Percentiles rank a stretch among this genome's conserved stretches.
Conservation (phyloP, 35 echinoderm and acorn worm genomes). For the Eucidaris tribuloides region DNA sequence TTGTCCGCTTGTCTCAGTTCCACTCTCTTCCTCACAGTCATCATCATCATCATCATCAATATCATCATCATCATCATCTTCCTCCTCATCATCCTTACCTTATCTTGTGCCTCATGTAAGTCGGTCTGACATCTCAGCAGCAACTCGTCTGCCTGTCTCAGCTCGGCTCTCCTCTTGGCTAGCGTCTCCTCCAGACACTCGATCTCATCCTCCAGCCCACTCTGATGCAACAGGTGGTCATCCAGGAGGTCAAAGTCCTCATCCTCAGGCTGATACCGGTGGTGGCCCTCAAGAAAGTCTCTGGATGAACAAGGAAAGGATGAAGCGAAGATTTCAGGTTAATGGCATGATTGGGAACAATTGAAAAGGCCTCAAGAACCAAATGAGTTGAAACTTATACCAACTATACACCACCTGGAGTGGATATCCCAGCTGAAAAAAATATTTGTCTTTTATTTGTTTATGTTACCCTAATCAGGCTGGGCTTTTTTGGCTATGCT, state of each 20-base stretch:
- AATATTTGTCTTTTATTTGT: too few relatives aligned
- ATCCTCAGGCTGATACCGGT: constrained; percentile 42
- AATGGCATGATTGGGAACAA: too few relatives aligned
- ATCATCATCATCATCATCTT: too few relatives aligned
- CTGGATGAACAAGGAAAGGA: constrained; percentile 3
- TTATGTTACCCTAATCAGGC: too few relatives aligned
- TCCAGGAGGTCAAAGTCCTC: constrained; percentile 41
- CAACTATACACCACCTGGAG: too few relatives aligned
- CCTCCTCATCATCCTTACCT: constrained; percentile 54
- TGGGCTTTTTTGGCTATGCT: too few relatives aligned
- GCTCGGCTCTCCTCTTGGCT: constrained; percentile 85
- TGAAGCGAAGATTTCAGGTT: too few relatives aligned
- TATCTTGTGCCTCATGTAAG: constrained; percentile 51
- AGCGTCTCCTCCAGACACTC: constrained; percentile 79
- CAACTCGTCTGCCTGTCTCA: constrained; percentile 78
- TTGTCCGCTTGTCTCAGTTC: not conserved
- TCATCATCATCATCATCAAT: too few relatives aligned
- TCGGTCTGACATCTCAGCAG: constrained; percentile 83
- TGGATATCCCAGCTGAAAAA: too few relatives aligned
- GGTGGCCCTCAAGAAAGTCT: constrained; percentile 55
- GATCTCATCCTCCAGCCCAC: constrained; percentile 65
- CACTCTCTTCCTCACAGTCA: not conserved
- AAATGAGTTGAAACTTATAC: too few relatives aligned
- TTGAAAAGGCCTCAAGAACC: too few relatives aligned
- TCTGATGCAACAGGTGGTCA: constrained; percentile 20